Evolutionary conservation across 2,113 vertebrate genomes (phyloP), one percentile per base, ranked within the genome.

Genomic region (Sceloporus tristichus): DNA sequence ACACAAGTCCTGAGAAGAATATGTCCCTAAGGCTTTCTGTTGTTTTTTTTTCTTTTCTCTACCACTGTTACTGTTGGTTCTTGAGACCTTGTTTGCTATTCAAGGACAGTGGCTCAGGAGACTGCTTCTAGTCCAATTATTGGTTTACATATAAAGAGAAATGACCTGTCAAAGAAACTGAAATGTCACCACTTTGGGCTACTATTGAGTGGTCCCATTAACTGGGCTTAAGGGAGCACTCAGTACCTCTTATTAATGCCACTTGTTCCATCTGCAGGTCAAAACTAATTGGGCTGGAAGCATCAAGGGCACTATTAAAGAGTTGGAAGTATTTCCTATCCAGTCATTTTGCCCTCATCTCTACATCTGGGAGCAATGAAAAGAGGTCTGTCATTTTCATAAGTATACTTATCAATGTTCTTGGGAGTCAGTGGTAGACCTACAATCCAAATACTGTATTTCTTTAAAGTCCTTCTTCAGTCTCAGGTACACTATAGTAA

Each of bases 221-320:
- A 80, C 23, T 21, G 68, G 53, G 54, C 53, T 75, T 71, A 25
- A 38, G 16, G n/a, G 66, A 27, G 23, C 66, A 80, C 11, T 59
- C 77, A 71, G 9, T 59, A 68, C 34, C n/a, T 14, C 25, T 59
- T 80, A n/a, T 7, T 40, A 73, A 70, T 54, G 14, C 25, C 54
- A 40, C 77, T 53, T 71, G 34, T 59, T 87, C 85, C 34, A 73
- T 80, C 34, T 87, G 53, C 14, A 80, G n/a, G 76, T 38, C 77
- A 79, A 86, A 71, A 21, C 48, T 86, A 71, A 79, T 71, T 79
- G 85, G 66, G 56, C 53, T 71, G 11, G 65, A 80, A 70, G 42
- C 76, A 79, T 71, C 42, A 38, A 38, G 66, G 21, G 13, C 42
- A 79, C 3, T 71, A 9, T 54, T 86, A 70, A 54, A 48, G 14